Base-by-base conservation (phyloP, 2,888 invertebrate genomes). In the Lumbricus terrestris region DNA sequence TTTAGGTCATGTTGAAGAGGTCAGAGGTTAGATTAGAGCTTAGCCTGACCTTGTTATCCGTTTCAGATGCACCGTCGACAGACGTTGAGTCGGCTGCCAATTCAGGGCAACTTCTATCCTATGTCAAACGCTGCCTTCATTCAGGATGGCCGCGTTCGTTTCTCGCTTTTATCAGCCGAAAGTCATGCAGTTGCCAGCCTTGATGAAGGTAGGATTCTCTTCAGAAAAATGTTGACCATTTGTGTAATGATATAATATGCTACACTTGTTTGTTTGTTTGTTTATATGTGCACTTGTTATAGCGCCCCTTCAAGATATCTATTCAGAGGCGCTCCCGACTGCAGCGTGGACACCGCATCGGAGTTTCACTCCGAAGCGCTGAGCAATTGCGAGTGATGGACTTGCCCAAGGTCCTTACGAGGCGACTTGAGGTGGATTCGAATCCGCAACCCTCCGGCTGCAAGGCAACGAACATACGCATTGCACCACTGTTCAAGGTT, bases 31-130 rank as follows among this genome's bases (percentile, higher is more conserved):
- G 8, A n/a, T n/a, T 8, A 69, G 29, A 69, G 69, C 29, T 69
- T n/a, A 69, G n/a, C 29, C 29, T 1, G n/a, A 69, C 47, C 69
- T n/a, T 69, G 69, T 69, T 69, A 3, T 89, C 37, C 47, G 20
- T 47, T n/a, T 88, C 88, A 88, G 88, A 88, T 47, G 40, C 88
- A 40, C 34, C 88, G 47, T n/a, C 40, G 88, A 29, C 37, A 47
- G 88, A 88, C 88, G n/a, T 38, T 90, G 35, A 82, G n/a, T 37
- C 82, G 83, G 54, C 90, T 93, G 33, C 92, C 93, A 5, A 92
- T 93, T n/a, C 94, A 93, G 91, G 94, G 94, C 15, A 95, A 94
- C 90, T 94, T 94, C 91, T 94, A 94, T 90, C 94, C 95, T 8
- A 92, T 94, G 90, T 94, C 94, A 0, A 92, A 93, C 0, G 93